Conservation (phyloP, 1,140 invertebrate species). For the Saccostrea echinata region DNA sequence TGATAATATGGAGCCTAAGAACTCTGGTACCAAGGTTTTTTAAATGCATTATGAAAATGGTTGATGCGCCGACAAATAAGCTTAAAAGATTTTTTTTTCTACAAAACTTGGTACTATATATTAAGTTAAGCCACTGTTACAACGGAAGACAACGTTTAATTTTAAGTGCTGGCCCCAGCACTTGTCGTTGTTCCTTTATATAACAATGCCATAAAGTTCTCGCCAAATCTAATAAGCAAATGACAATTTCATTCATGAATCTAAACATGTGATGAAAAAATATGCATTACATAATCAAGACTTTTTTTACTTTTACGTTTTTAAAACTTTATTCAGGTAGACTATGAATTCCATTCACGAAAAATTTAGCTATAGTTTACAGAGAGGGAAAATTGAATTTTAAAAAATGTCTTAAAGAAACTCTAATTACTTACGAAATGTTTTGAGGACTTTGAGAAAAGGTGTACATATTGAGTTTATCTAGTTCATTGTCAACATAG, state of each 20-base stretch:
- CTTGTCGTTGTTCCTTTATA: not conserved
- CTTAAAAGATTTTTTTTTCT: no score
- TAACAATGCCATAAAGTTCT: not conserved
- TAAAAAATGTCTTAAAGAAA: not conserved
- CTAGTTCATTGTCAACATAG: no score
- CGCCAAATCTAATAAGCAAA: not conserved
- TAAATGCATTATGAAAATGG: not conserved
- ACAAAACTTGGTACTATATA: constrained; percentile 20
- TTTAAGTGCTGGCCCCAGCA: not conserved
- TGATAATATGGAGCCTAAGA: not conserved
- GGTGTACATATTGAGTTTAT: no score
- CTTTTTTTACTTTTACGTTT: not conserved
- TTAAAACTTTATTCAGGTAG: not conserved
- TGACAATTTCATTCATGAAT: constrained; percentile 7
- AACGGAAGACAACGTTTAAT: not conserved
- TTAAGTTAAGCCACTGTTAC: not conserved
- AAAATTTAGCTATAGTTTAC: not conserved
- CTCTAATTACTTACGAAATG: no score
- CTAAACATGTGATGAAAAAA: not conserved
- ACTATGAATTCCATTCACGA: not conserved
- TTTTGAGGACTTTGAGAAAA: no score
- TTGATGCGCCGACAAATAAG: not conserved
- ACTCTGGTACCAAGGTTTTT: not conserved
- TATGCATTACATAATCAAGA: not conserved
- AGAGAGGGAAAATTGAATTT: not conserved